A percentile compares a stretch with the other conserved stretches of the same genome.
Evolutionary conservation across 2,888 invertebrate genomes (phyloP).

Genomic region (Drosophila ezoana): DNA sequence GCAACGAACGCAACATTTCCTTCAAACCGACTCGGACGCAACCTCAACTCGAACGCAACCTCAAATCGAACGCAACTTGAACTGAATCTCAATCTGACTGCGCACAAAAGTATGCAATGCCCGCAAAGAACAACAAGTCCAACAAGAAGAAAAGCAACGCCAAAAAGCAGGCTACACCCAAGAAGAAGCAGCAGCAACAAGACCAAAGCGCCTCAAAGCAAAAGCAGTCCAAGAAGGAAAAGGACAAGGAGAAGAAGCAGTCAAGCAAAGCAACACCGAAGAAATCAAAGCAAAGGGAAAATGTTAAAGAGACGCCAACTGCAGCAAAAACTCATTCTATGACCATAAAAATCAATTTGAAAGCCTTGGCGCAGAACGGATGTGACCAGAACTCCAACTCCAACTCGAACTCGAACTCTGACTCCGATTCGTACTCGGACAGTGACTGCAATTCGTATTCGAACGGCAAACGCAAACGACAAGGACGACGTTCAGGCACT

Average conservation of each 20-base stretch:
- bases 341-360: slow-evolving; percentile 80
- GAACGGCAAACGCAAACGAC: slow-evolving; percentile 47
- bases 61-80: slow-evolving; percentile 26
- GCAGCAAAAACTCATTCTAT: slow-evolving; percentile 20
- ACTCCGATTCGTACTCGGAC: slow-evolving; percentile 50
- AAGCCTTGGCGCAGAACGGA: slow-evolving; percentile 66
- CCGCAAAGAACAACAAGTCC: slow-evolving; percentile 60
- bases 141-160: slow-evolving; percentile 58
- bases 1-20: slow-evolving; percentile 48
- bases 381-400: slow-evolving; percentile 24
- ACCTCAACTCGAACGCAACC: slow-evolving; percentile 15
- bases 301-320: slow-evolving; percentile 8
- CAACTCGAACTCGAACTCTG: slow-evolving; percentile 35
- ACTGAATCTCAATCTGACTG: slow-evolving; percentile 8
- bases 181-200: slow-evolving; percentile 43
- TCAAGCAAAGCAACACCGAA: slow-evolving; percentile 35
- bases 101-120: slow-evolving; percentile 73
- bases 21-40: slow-evolving; percentile 28
- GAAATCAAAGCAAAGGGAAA: slow-evolving; percentile 30
- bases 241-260: slow-evolving; percentile 27
- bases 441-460: slow-evolving; percentile 46
- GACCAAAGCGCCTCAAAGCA: slow-evolving; percentile 15
- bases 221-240: slow-evolving; percentile 43
- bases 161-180: slow-evolving; percentile 65
- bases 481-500: slow-evolving; percentile 71